Evolutionary conservation across 2,113 vertebrate species (phyloP).

Genomic region (Alosa alosa): DNA sequence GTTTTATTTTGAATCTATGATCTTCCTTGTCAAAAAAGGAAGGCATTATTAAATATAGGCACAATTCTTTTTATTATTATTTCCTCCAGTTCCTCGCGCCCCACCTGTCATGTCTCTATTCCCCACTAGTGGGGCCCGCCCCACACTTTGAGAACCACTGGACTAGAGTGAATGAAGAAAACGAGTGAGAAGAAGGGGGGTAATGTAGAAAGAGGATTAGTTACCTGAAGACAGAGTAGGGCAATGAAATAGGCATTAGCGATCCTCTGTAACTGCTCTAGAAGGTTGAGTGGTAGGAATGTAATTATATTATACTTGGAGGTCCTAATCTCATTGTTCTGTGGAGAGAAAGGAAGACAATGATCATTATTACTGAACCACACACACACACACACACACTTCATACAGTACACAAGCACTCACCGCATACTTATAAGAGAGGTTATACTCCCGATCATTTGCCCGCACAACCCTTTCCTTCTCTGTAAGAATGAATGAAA

Average conservation of each 20-base stretch:
- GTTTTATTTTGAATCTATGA: no score
- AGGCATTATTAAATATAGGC: no score
- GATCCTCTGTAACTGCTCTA: constrained; percentile 91
- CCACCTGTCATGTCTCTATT: no score
- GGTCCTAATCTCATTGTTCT: constrained; percentile 92
- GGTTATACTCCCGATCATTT: constrained; percentile 83
- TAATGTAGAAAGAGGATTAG: not conserved
- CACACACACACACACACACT: not conserved
- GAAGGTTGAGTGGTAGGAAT: constrained; percentile 93
- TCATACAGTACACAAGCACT: constrained; percentile 56
- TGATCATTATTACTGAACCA: not conserved
- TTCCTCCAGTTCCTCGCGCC: no score
- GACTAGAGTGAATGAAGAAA: no score
- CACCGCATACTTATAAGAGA: constrained; percentile 82
- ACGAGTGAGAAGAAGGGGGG: not conserved
- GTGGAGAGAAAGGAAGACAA: constrained; percentile 40
- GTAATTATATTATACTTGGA: constrained; percentile 89
- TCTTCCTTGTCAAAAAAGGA: no score
- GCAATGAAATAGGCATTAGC: constrained; percentile 94
- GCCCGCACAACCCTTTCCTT: constrained; percentile 79
- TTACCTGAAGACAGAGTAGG: constrained; percentile 87
- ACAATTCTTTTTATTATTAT: no score
- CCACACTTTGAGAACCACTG: no score
- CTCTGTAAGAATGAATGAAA: constrained; percentile 61
- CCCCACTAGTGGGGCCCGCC: no score